Conservation (phyloP, 1,140 invertebrate genomes). For the Episyrphus balteatus region DNA sequence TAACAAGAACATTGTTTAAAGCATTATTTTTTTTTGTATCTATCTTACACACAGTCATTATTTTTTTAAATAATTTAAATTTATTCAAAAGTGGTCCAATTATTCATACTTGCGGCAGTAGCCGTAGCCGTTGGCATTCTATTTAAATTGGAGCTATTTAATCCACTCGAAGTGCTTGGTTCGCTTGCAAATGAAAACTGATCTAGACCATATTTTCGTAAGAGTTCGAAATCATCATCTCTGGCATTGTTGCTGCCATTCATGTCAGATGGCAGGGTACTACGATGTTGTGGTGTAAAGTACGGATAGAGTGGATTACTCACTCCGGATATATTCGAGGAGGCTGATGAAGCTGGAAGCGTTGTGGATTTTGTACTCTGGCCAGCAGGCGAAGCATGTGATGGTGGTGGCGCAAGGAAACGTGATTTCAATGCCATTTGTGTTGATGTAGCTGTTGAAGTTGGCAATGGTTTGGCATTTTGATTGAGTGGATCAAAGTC, state of each 20-base stretch:
- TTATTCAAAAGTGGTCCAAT: constrained; percentile 35
- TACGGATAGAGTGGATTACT: constrained; percentile 50
- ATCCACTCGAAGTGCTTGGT: constrained; percentile 7
- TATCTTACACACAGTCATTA: not conserved
- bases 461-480: constrained; percentile 30
- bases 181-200: constrained; percentile 24
- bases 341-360: constrained; percentile 36
- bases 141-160: constrained; percentile 8
- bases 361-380: constrained; percentile 37
- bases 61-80: not conserved
- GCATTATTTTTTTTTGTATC: not conserved
- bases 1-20: not conserved
- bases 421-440: constrained; percentile 34
- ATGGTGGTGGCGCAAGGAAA: constrained; percentile 35
- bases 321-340: constrained; percentile 32
- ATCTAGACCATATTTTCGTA: constrained; percentile 46
- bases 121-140: not conserved
- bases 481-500: constrained; percentile 36
- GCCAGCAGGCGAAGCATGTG: constrained; percentile 15
- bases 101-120: constrained; percentile 19
- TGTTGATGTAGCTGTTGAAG: constrained; percentile 14
- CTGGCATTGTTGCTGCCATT: constrained; percentile 1
- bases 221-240: constrained; percentile 40
- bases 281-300: constrained; percentile 38
- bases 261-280: not conserved